Evolutionary conservation across 2,797 vertebrate genomes (phyloP).

Genomic region (Manis crassicaudata): DNA sequence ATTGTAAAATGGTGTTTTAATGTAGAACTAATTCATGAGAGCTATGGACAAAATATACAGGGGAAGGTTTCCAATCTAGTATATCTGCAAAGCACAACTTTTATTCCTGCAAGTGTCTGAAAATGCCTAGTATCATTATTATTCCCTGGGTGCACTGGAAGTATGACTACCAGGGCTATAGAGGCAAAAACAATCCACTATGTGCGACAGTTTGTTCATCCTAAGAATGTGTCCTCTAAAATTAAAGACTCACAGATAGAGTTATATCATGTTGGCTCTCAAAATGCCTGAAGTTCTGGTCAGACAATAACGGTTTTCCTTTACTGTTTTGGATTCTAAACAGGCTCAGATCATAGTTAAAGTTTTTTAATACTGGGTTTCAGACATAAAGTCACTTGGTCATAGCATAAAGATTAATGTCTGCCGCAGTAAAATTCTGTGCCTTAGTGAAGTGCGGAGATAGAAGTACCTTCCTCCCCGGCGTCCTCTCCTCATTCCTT

Average conservation of each 20-base stretch:
- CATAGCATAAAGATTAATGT: neutral
- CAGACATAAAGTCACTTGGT: neutral
- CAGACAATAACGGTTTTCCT: constrained; percentile 4
- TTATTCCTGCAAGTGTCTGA: constrained; percentile 32
- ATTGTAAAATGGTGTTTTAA: neutral
- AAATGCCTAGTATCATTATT: neutral
- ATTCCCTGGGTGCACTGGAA: constrained; percentile 24
- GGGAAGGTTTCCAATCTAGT: neutral
- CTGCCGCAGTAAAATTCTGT: constrained; percentile 35
- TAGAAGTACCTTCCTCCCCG: neutral
- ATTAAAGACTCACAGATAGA: constrained; percentile 34
- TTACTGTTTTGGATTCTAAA: constrained; percentile 36
- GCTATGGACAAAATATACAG: neutral
- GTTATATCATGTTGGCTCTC: neutral
- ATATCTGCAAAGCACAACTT: constrained; percentile 14
- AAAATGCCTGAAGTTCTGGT: constrained; percentile 25
- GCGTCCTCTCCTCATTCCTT: neutral
- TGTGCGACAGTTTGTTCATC: constrained; percentile 52
- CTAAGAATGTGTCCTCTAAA: constrained; percentile 51
- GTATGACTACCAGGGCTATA: neutral
- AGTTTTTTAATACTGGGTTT: constrained; percentile 8
- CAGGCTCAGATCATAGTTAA: constrained; percentile 31
- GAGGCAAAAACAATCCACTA: constrained; percentile 15
- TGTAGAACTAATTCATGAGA: neutral
- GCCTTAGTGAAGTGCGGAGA: neutral